Percentiles rank a stretch among this genome's conserved stretches.
Evolutionary conservation across 2,797 vertebrate genomes (phyloP).

Genomic region (Anguilla megastoma): DNA sequence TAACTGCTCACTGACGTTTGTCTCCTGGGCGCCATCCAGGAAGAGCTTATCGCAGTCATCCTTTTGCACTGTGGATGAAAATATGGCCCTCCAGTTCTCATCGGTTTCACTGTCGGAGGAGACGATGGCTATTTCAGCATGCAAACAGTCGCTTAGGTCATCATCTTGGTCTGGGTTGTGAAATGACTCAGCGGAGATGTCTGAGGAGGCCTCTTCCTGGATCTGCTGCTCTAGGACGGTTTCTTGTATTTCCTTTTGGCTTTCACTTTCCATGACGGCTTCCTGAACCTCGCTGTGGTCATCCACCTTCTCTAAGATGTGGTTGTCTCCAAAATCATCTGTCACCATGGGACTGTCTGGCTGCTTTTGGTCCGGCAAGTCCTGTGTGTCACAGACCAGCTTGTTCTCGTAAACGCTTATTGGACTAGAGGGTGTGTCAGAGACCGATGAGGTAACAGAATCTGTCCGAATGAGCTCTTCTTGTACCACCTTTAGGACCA

Average conservation of each 20-base stretch:
- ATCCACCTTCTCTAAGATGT: not conserved
- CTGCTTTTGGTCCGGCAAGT: constrained; percentile 54
- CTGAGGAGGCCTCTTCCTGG: constrained; percentile 69
- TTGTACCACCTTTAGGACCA: constrained; percentile 53
- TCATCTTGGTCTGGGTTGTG: constrained; percentile 67
- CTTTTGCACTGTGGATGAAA: constrained; percentile 36
- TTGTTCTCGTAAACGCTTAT: constrained; percentile 73
- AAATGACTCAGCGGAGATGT: constrained; percentile 70
- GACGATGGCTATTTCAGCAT: constrained; percentile 61
- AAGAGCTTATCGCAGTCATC: constrained; percentile 30
- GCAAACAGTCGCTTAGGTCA: constrained; percentile 58
- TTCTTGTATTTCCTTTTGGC: constrained; percentile 54
- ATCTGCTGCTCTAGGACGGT: constrained; percentile 66
- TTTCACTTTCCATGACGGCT: constrained; percentile 49
- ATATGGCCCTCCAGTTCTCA: constrained; percentile 35
- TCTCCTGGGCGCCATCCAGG: constrained; percentile 27
- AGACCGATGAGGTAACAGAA: constrained; percentile 67
- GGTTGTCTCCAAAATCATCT: not conserved
- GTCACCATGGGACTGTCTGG: constrained; percentile 43
- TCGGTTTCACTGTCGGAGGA: constrained; percentile 63
- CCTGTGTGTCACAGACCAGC: constrained; percentile 54
- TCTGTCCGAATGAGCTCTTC: constrained; percentile 72
- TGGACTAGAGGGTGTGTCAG: constrained; percentile 69
- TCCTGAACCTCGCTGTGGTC: constrained; percentile 50
- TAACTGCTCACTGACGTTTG: not conserved